Base-by-base conservation (phyloP, 2,113 vertebrate species). In the Nipponia nippon region DNA sequence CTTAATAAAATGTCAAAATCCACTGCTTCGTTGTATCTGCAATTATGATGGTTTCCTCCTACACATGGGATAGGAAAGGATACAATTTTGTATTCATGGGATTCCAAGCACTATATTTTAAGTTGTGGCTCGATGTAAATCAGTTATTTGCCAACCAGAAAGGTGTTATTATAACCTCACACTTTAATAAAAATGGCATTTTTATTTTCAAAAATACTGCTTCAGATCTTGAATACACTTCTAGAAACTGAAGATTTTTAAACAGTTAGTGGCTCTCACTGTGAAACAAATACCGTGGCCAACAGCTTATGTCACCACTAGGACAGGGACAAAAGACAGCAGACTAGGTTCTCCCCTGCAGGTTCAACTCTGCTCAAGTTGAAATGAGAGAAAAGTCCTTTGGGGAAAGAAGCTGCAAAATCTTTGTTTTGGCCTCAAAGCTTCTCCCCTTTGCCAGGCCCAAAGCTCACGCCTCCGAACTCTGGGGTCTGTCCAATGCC, bases 1-100 rank as follows among this genome's bases (percentile, higher is more conserved):
- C 80, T 92, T 89, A 96, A 89, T 82, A 97, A 95, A 96, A 92
- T 79, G 89, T 96, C 86, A 96, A 91, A 95, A 94, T 95, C 77
- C 66, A 89, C 72, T 67, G 52, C 80, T 94, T 87, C 94, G 89
- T 72, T 87, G 73, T 92, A 87, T 87, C 80, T 69, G 61, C 70
- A 96, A 56, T 89, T 84, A 80, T 80, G 87, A 96, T 72, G 40
- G 56, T 92, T 95, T 94, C 83, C 87, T 96, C 89, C 92, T 94
- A 92, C 77, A 91, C 46, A n/a, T 10, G 40, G 87, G 38, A 84
- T 62, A 89, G 72, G 86, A 93, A 95, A 82, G 69, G 59, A 92
- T 61, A 92, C 27, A 73, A 82, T 95, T 95, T 92, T 49, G 36
- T 72, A 93, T 92, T 92, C 77, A 42, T 2, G 19, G 65, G 69